Percentiles rank a stretch among this genome's conserved stretches.
Evolutionary conservation across 2,888 invertebrate species (phyloP).

Genomic region (Clivina fossor): DNA sequence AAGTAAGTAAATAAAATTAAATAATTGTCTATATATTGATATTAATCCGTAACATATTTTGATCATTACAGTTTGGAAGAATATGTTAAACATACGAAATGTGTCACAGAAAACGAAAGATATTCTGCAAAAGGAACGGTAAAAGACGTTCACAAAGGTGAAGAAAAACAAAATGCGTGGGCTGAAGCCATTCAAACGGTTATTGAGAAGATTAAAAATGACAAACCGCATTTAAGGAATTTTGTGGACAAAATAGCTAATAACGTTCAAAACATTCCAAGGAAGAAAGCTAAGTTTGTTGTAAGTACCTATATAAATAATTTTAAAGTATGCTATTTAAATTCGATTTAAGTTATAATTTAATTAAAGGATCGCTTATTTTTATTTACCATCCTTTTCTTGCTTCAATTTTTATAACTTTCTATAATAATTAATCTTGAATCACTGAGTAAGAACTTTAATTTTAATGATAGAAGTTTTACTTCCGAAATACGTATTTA

Average conservation of each 20-base stretch:
- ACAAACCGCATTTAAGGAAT: constrained; percentile 60
- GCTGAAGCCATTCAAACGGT: constrained; percentile 69
- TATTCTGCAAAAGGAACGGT: constrained; percentile 83
- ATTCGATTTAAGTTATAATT: not conserved
- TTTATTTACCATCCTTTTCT: no score
- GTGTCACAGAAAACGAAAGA: constrained; percentile 82
- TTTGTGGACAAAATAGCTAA: constrained; percentile 69
- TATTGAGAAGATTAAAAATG: constrained; percentile 59
- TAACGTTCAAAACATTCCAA: constrained; percentile 76
- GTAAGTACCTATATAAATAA: constrained; percentile 41
- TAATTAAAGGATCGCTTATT: no score
- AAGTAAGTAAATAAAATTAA: constrained; percentile 55
- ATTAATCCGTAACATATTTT: constrained; percentile 4
- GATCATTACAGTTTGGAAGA: constrained; percentile 64
- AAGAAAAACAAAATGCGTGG: constrained; percentile 85
- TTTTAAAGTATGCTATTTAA: not conserved
- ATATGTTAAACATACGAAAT: constrained; percentile 79
- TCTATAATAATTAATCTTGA: no score
- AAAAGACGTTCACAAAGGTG: constrained; percentile 78
- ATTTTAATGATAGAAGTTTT: no score
- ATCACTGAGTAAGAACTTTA: no score
- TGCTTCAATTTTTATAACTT: no score
- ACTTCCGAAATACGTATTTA: no score
- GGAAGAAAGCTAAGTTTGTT: constrained; percentile 81
- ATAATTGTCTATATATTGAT: not conserved